Percentiles rank a stretch among this genome's conserved stretches.
Conservation (phyloP, 23 tunicate species). For the Pegea sp. region DNA sequence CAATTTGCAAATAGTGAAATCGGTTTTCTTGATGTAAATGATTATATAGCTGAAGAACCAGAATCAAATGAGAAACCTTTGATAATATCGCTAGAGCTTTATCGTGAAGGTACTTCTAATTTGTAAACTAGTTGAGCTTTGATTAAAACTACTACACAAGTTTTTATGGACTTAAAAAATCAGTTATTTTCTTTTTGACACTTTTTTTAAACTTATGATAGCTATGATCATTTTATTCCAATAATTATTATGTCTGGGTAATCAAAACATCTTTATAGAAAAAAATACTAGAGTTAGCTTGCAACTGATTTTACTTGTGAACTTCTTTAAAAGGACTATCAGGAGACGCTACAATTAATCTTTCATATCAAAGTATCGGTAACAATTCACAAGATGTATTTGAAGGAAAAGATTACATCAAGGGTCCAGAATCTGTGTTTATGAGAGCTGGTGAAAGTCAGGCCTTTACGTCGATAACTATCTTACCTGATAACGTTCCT, state of each 20-base stretch:
- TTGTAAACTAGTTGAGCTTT: not conserved
- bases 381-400: slow-evolving; percentile 1
- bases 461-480: slow-evolving; percentile 1
- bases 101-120: slow-evolving; percentile 29
- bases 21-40: slow-evolving; percentile 14
- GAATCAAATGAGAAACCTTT: slow-evolving; percentile 8
- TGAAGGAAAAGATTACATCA: slow-evolving; percentile 10
- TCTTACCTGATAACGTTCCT: slow-evolving; percentile 46
- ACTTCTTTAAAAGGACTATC: slow-evolving; percentile 21
- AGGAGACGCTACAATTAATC: slow-evolving; percentile 13
- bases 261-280: too few species aligned
- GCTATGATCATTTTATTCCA: too few species aligned
- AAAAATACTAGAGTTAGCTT: not conserved
- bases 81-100: slow-evolving; percentile 10
- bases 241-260: too few species aligned
- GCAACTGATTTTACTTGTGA: not conserved
- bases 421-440: slow-evolving; percentile 20
- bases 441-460: slow-evolving; percentile 22
- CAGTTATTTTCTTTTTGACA: too few species aligned
- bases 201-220: too few species aligned
- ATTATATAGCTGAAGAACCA: slow-evolving; percentile 29
- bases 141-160: not conserved
- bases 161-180: not conserved
- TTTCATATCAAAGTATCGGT: slow-evolving; percentile 27
- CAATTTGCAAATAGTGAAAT: slow-evolving; percentile 56